Percentiles rank a stretch among this genome's conserved stretches.
Conservation (phyloP, 1,140 invertebrate genomes). For the Andrena cerasifolii region DNA sequence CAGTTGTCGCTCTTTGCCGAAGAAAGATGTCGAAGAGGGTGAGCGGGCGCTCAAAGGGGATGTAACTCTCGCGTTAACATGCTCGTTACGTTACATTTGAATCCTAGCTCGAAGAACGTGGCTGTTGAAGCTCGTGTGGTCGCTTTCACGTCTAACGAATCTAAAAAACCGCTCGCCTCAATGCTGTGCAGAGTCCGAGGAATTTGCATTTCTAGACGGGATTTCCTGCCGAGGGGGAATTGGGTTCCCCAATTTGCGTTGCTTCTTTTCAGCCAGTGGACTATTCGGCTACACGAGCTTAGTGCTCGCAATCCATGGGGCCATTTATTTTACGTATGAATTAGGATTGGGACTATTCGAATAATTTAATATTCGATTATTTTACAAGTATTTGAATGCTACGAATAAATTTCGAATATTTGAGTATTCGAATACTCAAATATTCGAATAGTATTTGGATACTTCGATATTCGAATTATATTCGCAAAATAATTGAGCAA, state of each 20-base stretch:
- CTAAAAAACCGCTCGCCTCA: background rate
- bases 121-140: background rate
- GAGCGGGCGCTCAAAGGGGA: too few species aligned
- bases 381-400: too few species aligned
- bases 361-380: too few species aligned
- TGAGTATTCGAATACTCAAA: too few species aligned
- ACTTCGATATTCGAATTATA: too few species aligned
- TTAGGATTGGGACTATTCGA: too few species aligned
- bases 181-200: background rate
- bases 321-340: too few species aligned
- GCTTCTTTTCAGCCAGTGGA: conserved; percentile 4
- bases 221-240: conserved; percentile 3
- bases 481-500: too few species aligned
- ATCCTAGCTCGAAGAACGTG: background rate
- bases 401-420: too few species aligned
- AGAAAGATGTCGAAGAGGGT: background rate
- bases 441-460: too few species aligned
- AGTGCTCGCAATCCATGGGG: too few species aligned
- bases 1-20: background rate
- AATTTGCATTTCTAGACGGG: background rate
- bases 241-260: conserved; percentile 17
- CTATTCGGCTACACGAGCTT: background rate
- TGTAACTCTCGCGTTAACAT: background rate
- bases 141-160: conserved; percentile 7
- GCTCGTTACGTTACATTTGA: background rate